Evolutionary conservation across 2,113 vertebrate genomes (phyloP).

Genomic region (Petroica traversi): DNA sequence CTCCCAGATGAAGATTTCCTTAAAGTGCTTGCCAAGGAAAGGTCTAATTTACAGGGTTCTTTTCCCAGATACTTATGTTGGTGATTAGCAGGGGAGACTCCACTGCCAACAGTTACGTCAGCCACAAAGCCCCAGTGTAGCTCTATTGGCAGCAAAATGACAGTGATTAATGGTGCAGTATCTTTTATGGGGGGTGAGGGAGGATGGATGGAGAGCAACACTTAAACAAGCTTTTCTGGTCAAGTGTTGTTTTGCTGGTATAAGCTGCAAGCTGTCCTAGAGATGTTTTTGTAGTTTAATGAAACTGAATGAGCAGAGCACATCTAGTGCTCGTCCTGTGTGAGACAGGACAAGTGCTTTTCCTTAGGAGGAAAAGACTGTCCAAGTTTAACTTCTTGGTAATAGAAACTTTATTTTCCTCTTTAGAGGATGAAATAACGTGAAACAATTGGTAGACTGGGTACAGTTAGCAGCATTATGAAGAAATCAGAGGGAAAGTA

Average conservation of each 20-base stretch:
- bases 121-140: constrained; percentile 24
- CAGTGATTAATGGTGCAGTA: constrained; percentile 17
- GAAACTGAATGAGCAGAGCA: background rate
- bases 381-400: background rate
- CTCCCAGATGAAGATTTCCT: constrained; percentile 23
- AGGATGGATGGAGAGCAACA: background rate
- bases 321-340: background rate
- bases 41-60: background rate
- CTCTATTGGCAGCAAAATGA: background rate
- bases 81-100: constrained; percentile 20
- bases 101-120: constrained; percentile 19
- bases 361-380: background rate
- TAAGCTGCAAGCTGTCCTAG: background rate
- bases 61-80: constrained; percentile 5
- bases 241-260: background rate
- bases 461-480: background rate
- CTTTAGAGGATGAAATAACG: background rate
- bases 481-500: background rate
- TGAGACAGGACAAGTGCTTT: background rate
- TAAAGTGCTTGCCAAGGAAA: background rate
- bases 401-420: background rate
- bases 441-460: background rate
- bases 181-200: constrained; percentile 16
- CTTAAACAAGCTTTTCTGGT: constrained; percentile 11
- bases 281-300: background rate